These are phyloP conservation scores for Holacanthella duospinosa DNA, from an alignment of 2,888 invertebrate species.

Conservation along the genomic window DNA sequence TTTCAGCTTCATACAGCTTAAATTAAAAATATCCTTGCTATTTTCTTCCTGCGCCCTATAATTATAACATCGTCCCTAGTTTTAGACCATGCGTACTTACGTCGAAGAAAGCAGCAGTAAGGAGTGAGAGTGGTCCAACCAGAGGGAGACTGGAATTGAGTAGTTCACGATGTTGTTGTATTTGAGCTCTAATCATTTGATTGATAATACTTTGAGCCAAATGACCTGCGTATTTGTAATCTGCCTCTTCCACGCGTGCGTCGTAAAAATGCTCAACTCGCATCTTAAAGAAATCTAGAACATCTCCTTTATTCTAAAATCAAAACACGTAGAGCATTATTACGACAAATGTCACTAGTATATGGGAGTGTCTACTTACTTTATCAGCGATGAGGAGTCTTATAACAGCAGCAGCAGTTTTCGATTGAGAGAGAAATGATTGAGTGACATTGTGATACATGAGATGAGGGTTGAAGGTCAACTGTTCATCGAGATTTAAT, in stretches of 20 bases:
- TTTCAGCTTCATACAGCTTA: background rate
- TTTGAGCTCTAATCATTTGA: constrained; percentile 38
- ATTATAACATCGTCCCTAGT: background rate
- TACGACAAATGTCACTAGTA: background rate
- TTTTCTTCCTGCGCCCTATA: background rate
- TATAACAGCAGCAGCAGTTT: constrained; percentile 68
- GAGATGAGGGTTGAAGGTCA: constrained; percentile 79
- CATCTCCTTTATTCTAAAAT: constrained; percentile 55
- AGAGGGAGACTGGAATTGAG: constrained; percentile 36
- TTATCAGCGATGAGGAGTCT: constrained; percentile 73
- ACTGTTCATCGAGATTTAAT: constrained; percentile 71
- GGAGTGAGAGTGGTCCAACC: constrained; percentile 33
- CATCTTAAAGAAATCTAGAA: constrained; percentile 76
- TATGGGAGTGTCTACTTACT: constrained; percentile 37
- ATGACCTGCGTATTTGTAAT: constrained; percentile 70
- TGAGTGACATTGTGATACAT: constrained; percentile 76
- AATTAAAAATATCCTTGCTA: background rate
- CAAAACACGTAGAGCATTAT: constrained; percentile 1
- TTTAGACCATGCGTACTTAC: constrained; percentile 26
- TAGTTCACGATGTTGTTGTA: constrained; percentile 36
- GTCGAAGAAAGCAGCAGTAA: constrained; percentile 36
- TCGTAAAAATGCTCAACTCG: constrained; percentile 77
- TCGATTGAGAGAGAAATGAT: constrained; percentile 54
- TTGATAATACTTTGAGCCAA: constrained; percentile 54
- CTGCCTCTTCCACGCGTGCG: constrained; percentile 73